Evolutionary conservation across 2,113 vertebrate species (phyloP).

Genomic region (Sebastes fasciatus): DNA sequence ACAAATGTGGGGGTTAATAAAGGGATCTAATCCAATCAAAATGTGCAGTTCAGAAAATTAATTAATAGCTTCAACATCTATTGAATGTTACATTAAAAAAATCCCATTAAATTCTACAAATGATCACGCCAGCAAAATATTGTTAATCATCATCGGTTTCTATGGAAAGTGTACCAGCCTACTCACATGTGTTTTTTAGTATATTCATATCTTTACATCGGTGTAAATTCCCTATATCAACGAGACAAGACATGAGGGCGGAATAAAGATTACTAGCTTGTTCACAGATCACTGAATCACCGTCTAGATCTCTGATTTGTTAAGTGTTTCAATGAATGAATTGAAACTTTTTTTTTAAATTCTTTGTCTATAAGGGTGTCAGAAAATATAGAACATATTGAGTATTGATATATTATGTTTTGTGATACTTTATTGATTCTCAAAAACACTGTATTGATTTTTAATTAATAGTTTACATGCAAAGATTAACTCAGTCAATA

Average conservation of each 20-base stretch:
- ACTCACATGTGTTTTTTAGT: background rate
- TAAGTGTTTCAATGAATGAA: background rate
- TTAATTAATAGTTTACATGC: too few relatives aligned
- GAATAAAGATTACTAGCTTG: background rate
- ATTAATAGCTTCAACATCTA: background rate
- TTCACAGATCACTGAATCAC: background rate
- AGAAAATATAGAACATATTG: too few relatives aligned
- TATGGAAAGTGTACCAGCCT: background rate
- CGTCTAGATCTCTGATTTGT: background rate
- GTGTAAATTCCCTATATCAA: background rate
- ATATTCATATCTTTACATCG: background rate
- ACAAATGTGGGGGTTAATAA: background rate
- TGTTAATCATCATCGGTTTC: background rate
- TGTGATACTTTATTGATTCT: too few relatives aligned
- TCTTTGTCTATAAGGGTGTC: too few relatives aligned
- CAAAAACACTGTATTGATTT: too few relatives aligned
- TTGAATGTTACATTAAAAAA: background rate
- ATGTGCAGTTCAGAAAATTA: background rate
- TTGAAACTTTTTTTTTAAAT: too few relatives aligned
- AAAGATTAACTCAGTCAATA: too few relatives aligned
- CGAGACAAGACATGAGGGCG: background rate
- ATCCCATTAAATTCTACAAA: background rate
- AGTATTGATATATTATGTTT: too few relatives aligned
- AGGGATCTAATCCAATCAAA: slow-evolving; percentile 9
- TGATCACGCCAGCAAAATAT: background rate